These are phyloP conservation scores for Pelmatolapia mariae DNA, from an alignment of 2,113 vertebrate genomes.

Conservation along the genomic window DNA sequence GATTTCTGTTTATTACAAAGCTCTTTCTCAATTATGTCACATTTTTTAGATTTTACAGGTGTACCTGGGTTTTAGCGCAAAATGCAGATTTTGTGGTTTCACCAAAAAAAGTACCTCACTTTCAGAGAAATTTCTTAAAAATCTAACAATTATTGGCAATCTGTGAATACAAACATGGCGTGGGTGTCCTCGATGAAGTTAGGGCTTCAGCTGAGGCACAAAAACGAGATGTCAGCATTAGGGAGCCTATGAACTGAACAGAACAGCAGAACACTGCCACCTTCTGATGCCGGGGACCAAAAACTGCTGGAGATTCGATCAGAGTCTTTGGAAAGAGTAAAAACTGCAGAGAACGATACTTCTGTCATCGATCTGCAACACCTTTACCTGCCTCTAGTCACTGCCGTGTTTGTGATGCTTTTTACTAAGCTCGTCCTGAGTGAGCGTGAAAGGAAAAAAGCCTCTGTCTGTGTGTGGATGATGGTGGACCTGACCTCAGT, in stretches of 20 bases:
- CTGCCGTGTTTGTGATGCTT: not conserved
- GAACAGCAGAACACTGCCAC: conserved; percentile 3
- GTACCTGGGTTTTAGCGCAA: not conserved
- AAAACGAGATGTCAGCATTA: not conserved
- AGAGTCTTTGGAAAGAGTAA: not conserved
- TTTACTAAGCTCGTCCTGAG: not conserved
- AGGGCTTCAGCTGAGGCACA: not conserved
- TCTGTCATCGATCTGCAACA: not conserved
- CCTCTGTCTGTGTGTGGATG: not conserved
- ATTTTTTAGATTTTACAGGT: not conserved
- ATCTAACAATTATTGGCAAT: not conserved
- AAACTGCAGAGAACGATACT: not conserved
- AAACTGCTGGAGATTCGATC: not conserved
- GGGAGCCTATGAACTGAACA: not conserved
- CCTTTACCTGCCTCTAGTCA: not conserved
- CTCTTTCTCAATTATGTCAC: not conserved
- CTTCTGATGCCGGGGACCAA: not conserved
- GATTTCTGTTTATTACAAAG: not conserved
- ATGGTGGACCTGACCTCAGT: not conserved
- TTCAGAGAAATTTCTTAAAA: not conserved
- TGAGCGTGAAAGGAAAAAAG: not conserved
- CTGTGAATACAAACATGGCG: not conserved
- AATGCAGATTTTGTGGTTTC: not conserved
- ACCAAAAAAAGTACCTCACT: not conserved
- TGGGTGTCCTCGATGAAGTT: not conserved